phyloP scores from a whole-genome alignment of 2,797 vertebrate species.

The Muscicapa comitata region DNA sequence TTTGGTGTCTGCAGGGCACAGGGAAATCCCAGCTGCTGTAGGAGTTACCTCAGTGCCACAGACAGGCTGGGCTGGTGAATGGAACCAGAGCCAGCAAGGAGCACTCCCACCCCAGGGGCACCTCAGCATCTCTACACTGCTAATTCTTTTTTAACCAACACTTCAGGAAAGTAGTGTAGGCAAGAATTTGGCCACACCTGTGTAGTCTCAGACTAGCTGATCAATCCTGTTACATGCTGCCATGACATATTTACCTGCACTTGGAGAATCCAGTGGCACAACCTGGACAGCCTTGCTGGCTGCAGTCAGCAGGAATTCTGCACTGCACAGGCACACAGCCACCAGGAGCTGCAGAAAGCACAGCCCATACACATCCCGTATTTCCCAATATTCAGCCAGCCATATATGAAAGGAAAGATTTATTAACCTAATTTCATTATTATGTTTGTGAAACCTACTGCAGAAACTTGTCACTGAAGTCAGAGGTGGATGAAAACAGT shows the following conservation, averaged over 20 bases:
- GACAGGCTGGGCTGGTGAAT: neutral
- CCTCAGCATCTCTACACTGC: neutral
- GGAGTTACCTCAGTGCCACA: neutral
- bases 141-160: neutral
- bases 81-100: neutral
- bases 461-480: neutral
- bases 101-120: neutral
- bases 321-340: accelerated
- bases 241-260: neutral
- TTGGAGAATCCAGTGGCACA: neutral
- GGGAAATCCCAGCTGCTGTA: neutral
- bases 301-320: neutral
- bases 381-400: neutral
- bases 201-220: neutral
- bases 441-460: neutral
- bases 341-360: neutral
- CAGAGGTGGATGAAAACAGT: neutral
- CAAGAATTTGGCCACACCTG: neutral
- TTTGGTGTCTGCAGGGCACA: neutral
- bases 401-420: neutral
- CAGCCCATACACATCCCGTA: neutral
- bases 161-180: accelerated
- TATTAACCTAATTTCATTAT: neutral
- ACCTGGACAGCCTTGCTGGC: neutral
- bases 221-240: accelerated